These are phyloP conservation scores for Chloroceryle inda DNA, from an alignment of 2,797 vertebrate species.

Conservation along the genomic window DNA sequence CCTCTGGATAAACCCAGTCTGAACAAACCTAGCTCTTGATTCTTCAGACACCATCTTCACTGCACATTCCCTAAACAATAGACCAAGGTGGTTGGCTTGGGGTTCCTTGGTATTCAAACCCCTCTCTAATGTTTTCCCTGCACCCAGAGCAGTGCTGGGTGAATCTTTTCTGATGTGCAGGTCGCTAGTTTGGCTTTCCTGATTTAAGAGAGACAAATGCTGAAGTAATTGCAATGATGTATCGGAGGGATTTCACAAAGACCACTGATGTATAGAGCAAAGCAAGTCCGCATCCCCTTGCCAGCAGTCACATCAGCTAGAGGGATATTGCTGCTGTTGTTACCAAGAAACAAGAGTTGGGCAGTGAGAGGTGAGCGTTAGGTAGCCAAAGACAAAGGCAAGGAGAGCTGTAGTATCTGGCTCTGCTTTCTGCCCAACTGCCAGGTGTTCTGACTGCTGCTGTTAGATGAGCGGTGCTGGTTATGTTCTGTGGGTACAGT, in stretches of 20 bases:
- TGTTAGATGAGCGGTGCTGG: not conserved
- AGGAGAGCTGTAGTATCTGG: not conserved
- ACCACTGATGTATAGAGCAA: not conserved
- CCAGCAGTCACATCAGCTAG: not conserved
- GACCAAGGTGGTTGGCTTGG: not conserved
- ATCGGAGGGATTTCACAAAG: not conserved
- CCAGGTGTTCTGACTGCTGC: not conserved
- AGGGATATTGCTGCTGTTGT: not conserved
- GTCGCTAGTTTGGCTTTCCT: not conserved
- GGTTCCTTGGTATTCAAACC: not conserved
- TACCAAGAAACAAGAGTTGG: not conserved
- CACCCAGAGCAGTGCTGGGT: not conserved
- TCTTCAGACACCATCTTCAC: not conserved
- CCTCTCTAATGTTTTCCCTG: not conserved
- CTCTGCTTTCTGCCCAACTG: not conserved
- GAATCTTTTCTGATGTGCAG: constrained; percentile 16
- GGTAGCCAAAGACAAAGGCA: not conserved
- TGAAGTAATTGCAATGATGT: not conserved
- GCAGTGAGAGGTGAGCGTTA: not conserved
- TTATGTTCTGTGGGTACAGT: not conserved
- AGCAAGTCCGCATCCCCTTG: not conserved
- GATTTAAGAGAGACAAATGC: not conserved
- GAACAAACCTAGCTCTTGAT: not conserved
- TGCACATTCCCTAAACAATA: not conserved
- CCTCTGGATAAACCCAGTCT: not conserved